phyloP scores from a whole-genome alignment of 2,113 vertebrate genomes.

The Leptocoma aspasia region DNA sequence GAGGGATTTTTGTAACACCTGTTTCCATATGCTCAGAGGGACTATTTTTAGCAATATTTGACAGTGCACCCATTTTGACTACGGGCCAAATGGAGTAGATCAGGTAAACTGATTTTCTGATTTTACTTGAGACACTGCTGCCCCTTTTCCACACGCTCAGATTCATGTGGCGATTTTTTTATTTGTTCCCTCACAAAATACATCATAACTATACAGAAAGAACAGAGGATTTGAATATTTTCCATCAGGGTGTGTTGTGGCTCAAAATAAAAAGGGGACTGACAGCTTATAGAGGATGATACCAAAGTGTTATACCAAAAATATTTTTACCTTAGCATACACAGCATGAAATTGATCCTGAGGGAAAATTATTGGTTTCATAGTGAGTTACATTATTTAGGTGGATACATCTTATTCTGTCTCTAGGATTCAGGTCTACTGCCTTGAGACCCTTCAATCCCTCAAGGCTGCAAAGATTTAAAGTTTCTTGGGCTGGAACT shows the following conservation, averaged over 20 bases:
- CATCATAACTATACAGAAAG: neutral
- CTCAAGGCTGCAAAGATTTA: neutral
- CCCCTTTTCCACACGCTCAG: neutral
- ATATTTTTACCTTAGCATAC: neutral
- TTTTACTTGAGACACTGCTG: neutral
- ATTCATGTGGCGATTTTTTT: neutral
- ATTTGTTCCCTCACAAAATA: neutral
- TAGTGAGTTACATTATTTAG: neutral
- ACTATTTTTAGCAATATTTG: neutral
- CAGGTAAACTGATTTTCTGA: neutral
- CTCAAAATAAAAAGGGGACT: neutral
- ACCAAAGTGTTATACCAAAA: neutral
- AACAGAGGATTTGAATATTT: neutral
- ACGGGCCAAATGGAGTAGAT: neutral
- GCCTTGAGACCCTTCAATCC: neutral
- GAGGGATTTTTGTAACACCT: constrained; percentile 55
- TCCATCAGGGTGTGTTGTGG: neutral
- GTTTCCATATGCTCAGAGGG: neutral
- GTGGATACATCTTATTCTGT: neutral
- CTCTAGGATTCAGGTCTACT: neutral
- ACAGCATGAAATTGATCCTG: neutral
- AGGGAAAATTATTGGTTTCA: rapidly evolving
- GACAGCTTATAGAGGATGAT: neutral
- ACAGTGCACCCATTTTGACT: neutral
- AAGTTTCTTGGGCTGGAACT: neutral